These are phyloP conservation scores for Albula glossodonta DNA, from an alignment of 2,113 vertebrate genomes.

Conservation along the genomic window DNA sequence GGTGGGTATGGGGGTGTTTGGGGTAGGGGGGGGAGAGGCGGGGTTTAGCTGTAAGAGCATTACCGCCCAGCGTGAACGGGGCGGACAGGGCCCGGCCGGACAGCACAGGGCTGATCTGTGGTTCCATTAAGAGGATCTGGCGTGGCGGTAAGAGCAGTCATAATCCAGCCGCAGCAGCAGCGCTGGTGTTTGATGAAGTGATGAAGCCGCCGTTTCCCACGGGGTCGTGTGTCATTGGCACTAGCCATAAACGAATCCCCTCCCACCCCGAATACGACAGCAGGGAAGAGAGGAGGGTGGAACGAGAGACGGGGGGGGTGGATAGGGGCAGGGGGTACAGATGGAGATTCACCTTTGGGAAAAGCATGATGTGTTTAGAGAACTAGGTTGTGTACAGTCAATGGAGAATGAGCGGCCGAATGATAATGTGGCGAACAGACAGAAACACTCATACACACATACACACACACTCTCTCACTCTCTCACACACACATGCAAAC, in stretches of 20 bases:
- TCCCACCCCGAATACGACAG: conserved; percentile 12
- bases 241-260: too few relatives aligned
- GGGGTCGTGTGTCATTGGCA: too few relatives aligned
- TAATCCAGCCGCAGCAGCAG: not conserved
- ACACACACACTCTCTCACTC: too few relatives aligned
- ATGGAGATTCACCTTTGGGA: not conserved
- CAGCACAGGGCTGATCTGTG: not conserved
- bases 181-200: too few relatives aligned
- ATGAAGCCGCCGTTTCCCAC: too few relatives aligned
- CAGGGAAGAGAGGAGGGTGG: not conserved
- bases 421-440: conserved; percentile 16
- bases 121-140: not conserved
- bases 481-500: too few relatives aligned
- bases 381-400: not conserved
- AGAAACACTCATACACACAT: not conserved
- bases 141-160: not conserved
- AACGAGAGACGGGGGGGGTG: not conserved
- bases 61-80: not conserved
- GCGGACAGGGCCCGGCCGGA: not conserved
- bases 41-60: not conserved
- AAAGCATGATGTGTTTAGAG: not conserved
- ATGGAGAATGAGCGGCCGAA: not conserved
- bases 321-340: not conserved
- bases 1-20: not conserved
- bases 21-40: too few relatives aligned